Percentiles rank a stretch among this genome's conserved stretches.
phyloP scores from a whole-genome alignment of 2,888 invertebrate genomes.

The Stegana nigrithorax region DNA sequence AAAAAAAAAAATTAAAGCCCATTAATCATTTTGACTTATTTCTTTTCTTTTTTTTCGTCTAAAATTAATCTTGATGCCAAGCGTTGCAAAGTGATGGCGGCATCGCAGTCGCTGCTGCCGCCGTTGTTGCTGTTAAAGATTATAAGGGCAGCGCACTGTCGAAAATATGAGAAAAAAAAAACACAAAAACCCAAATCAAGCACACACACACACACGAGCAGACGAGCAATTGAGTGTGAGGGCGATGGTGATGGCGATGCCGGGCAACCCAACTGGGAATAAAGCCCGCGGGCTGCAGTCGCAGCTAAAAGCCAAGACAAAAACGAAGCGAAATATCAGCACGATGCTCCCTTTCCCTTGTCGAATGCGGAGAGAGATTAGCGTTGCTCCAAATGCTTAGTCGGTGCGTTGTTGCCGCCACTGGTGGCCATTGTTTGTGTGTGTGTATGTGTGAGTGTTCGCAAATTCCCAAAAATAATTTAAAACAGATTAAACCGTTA shows the following conservation, averaged over 20 bases:
- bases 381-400: conserved; percentile 19
- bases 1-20: conserved; percentile 53
- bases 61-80: conserved; percentile 65
- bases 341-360: not conserved
- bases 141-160: conserved; percentile 48
- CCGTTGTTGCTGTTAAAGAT: conserved; percentile 40
- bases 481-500: conserved; percentile 67
- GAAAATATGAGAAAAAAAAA: conserved; percentile 26
- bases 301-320: no score
- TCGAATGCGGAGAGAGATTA: conserved; percentile 31
- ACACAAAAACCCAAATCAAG: conserved; percentile 29
- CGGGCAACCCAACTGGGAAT: conserved; percentile 9
- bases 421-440: conserved; percentile 37
- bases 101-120: conserved; percentile 24
- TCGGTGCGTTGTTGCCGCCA: conserved; percentile 14
- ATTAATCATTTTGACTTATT: conserved; percentile 67
- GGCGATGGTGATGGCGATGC: not conserved
- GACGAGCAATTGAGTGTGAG: not conserved
- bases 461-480: conserved; percentile 57
- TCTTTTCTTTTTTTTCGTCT: conserved; percentile 63
- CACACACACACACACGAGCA: not conserved
- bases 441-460: no score
- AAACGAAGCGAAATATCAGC: no score
- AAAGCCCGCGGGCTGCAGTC: conserved; percentile 25
- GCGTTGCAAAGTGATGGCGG: conserved; percentile 52